Conservation (phyloP, 37 sponge, comb jelly and placozoan species). For the Beroe ovata region DNA sequence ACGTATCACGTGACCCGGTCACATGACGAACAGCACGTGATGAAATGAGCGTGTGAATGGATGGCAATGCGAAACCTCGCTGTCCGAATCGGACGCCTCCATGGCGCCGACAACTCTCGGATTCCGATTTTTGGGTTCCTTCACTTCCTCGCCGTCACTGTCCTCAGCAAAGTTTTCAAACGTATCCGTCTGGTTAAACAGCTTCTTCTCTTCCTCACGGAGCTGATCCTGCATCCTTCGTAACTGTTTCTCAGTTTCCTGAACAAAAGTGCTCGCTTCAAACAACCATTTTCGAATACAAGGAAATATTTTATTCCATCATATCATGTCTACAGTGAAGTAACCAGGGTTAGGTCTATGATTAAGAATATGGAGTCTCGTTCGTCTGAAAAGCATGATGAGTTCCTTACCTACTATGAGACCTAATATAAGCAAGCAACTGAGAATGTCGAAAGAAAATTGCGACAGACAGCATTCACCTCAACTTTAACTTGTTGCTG, state of each 20-base stretch:
- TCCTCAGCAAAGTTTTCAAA: slow-evolving; percentile 58
- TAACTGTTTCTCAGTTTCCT: slow-evolving; percentile 69
- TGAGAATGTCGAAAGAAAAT: too few relatives aligned
- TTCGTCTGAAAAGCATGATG: slow-evolving; percentile 48
- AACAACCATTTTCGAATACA: slow-evolving; percentile 3
- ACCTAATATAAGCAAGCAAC: too few relatives aligned
- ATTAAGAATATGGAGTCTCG: slow-evolving; percentile 62
- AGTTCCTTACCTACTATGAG: slow-evolving; percentile 66
- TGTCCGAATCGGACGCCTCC: slow-evolving; percentile 49
- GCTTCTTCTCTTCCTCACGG: slow-evolving; percentile 81
- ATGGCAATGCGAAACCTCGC: slow-evolving; percentile 1
- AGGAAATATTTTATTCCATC: slow-evolving; percentile 19
- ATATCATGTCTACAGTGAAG: too few relatives aligned
- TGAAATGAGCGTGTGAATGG: too few relatives aligned
- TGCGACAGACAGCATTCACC: slow-evolving; percentile 55
- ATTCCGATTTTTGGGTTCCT: slow-evolving; percentile 70
- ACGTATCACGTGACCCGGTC: not conserved
- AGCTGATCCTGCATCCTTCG: slow-evolving; percentile 79
- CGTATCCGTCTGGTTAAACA: slow-evolving; percentile 69
- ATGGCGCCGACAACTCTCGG: slow-evolving; percentile 45
- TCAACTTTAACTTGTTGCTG: slow-evolving; percentile 84
- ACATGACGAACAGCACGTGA: not conserved
- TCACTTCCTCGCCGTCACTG: slow-evolving; percentile 53
- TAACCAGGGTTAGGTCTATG: slow-evolving; percentile 24
- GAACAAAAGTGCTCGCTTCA: not conserved